Percentiles rank a stretch among this genome's conserved stretches.
These are phyloP conservation scores for Sebastes oblongus DNA, from an alignment of 2,797 vertebrate species.

Conservation along the genomic window DNA sequence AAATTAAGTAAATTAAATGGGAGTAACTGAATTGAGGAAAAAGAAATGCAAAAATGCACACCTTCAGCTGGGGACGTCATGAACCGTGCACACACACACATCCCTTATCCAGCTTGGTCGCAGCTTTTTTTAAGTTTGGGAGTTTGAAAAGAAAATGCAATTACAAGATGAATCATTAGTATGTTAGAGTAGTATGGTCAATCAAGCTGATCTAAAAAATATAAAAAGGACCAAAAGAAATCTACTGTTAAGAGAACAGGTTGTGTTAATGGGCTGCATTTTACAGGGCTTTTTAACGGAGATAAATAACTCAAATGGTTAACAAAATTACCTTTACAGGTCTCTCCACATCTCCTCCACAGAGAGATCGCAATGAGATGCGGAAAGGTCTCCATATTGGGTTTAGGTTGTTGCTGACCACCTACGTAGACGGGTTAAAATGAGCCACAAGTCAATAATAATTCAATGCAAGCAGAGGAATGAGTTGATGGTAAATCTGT, in stretches of 20 bases:
- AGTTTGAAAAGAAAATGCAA: slow-evolving; percentile 39
- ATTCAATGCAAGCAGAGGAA: background rate
- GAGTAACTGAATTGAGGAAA: background rate
- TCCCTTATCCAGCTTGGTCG: slow-evolving; percentile 8
- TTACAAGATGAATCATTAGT: slow-evolving; percentile 46
- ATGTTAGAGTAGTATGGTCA: slow-evolving; percentile 18
- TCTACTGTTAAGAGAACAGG: background rate
- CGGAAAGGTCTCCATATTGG: slow-evolving; percentile 93
- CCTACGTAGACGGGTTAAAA: slow-evolving; percentile 67
- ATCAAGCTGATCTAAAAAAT: background rate
- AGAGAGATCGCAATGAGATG: slow-evolving; percentile 89
- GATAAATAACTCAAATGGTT: background rate
- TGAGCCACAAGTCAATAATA: background rate
- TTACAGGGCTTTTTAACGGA: background rate
- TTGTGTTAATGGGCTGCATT: slow-evolving; percentile 26
- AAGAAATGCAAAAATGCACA: slow-evolving; percentile 32
- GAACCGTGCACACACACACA: slow-evolving; percentile 31
- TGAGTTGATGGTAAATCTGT: background rate
- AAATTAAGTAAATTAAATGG: background rate
- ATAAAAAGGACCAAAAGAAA: background rate
- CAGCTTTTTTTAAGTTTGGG: slow-evolving; percentile 36
- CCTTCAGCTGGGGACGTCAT: slow-evolving; percentile 23
- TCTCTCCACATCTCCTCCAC: slow-evolving; percentile 91
- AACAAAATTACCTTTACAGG: slow-evolving; percentile 73
- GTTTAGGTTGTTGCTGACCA: slow-evolving; percentile 92